phyloP scores from a whole-genome alignment of 2,113 vertebrate genomes.

The Odocoileus virginianus region DNA sequence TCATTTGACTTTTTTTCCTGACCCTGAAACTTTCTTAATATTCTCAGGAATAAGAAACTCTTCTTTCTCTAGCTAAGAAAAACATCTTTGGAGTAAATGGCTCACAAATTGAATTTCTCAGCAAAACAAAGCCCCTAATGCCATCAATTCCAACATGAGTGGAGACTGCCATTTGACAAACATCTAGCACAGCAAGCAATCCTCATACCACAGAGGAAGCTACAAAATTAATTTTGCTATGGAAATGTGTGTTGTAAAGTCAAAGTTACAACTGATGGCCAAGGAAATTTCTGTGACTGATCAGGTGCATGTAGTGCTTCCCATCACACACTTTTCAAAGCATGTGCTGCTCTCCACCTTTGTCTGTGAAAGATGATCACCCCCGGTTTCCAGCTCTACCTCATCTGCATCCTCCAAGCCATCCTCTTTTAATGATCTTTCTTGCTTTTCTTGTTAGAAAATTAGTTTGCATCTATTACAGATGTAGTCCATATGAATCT shows the following conservation, averaged over 20 bases:
- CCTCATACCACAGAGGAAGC: background rate
- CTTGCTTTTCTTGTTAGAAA: background rate
- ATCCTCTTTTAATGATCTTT: background rate
- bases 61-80: slow-evolving; percentile 41
- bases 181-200: slow-evolving; percentile 18
- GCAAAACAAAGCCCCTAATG: background rate
- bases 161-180: slow-evolving; percentile 32
- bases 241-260: slow-evolving; percentile 72
- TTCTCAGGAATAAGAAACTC: slow-evolving; percentile 37
- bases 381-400: background rate
- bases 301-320: slow-evolving; percentile 48
- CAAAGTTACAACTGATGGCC: slow-evolving; percentile 36
- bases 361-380: background rate
- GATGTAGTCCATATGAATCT: background rate
- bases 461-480: background rate
- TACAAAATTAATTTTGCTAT: slow-evolving; percentile 42
- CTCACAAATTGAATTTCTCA: slow-evolving; percentile 61
- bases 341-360: slow-evolving; percentile 52
- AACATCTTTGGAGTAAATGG: slow-evolving; percentile 56
- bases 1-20: background rate
- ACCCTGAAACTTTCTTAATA: slow-evolving; percentile 55
- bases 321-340: slow-evolving; percentile 62
- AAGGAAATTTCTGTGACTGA: background rate
- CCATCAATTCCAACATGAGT: slow-evolving; percentile 39
- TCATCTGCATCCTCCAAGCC: background rate